A percentile compares a stretch with the other conserved stretches of the same genome.
These are phyloP conservation scores for Mechanitis messenoides DNA, from an alignment of 2,888 invertebrate species.

Conservation along the genomic window DNA sequence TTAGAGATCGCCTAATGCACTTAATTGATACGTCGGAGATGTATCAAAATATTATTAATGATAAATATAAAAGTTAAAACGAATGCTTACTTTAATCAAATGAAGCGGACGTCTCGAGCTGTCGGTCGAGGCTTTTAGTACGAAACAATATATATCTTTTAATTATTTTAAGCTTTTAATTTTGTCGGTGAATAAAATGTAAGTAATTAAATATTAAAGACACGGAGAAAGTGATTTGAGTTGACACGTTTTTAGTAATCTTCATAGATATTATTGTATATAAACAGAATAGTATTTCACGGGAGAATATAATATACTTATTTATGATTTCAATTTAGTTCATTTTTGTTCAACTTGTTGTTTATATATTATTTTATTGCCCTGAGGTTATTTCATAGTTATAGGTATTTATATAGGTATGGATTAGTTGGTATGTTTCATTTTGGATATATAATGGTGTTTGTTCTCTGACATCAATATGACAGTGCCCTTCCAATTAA, in stretches of 20 bases:
- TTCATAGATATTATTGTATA: not conserved
- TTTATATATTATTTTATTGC: too few relatives aligned
- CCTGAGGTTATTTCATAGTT: too few relatives aligned
- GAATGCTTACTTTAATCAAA: conserved; percentile 16
- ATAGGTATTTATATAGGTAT: too few relatives aligned
- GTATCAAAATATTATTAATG: conserved; percentile 28
- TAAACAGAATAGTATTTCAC: too few relatives aligned
- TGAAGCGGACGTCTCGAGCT: conserved; percentile 17
- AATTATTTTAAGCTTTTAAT: conserved; percentile 11
- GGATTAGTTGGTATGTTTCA: too few relatives aligned
- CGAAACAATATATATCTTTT: conserved; percentile 18
- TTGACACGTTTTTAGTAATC: conserved; percentile 3
- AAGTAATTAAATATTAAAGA: conserved; percentile 3
- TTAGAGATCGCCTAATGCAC: conserved; percentile 23
- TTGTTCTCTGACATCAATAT: too few relatives aligned
- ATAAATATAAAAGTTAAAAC: conserved; percentile 22
- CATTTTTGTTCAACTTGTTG: too few relatives aligned
- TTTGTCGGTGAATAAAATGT: not conserved
- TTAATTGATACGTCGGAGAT: conserved; percentile 26
- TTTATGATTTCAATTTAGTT: too few relatives aligned
- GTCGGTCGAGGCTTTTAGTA: conserved; percentile 11
- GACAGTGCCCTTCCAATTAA: too few relatives aligned
- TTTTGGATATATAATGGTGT: too few relatives aligned
- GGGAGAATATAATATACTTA: too few relatives aligned
- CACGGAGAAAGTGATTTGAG: not conserved